A percentile compares a stretch with the other conserved stretches of the same genome.
phyloP scores from a whole-genome alignment of 2,888 invertebrate species.

The Eledone cirrhosa region DNA sequence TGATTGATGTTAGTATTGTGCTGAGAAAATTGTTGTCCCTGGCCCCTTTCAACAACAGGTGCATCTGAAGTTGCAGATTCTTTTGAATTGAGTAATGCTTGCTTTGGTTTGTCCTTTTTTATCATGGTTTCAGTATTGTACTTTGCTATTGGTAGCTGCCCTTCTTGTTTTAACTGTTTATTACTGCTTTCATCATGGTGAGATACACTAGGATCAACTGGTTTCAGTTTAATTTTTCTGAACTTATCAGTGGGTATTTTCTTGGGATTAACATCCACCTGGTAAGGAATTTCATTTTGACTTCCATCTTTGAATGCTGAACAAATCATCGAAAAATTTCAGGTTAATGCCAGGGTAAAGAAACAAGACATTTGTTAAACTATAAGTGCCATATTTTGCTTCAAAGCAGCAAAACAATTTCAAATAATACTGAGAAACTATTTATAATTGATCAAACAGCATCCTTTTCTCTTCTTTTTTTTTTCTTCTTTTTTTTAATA shows the following conservation, averaged over 20 bases:
- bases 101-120: conserved; percentile 12
- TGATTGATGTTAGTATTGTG: background rate
- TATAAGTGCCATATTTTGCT: too few relatives aligned
- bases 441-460: too few relatives aligned
- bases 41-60: background rate
- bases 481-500: too few relatives aligned
- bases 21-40: background rate
- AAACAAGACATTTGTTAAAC: too few relatives aligned
- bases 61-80: background rate
- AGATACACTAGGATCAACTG: background rate
- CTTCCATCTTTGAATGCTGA: conserved; percentile 23
- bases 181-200: conserved; percentile 15
- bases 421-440: too few relatives aligned
- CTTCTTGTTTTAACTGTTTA: background rate
- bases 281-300: conserved; percentile 13
- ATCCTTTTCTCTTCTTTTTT: too few relatives aligned
- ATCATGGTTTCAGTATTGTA: background rate
- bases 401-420: too few relatives aligned
- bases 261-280: conserved; percentile 17
- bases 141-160: background rate
- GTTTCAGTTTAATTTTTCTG: background rate
- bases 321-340: conserved; percentile 23
- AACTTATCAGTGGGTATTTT: background rate
- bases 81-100: background rate
- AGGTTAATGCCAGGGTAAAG: too few relatives aligned